Conservation (phyloP, 2,113 vertebrate genomes). For the Rhinogobius similis region DNA sequence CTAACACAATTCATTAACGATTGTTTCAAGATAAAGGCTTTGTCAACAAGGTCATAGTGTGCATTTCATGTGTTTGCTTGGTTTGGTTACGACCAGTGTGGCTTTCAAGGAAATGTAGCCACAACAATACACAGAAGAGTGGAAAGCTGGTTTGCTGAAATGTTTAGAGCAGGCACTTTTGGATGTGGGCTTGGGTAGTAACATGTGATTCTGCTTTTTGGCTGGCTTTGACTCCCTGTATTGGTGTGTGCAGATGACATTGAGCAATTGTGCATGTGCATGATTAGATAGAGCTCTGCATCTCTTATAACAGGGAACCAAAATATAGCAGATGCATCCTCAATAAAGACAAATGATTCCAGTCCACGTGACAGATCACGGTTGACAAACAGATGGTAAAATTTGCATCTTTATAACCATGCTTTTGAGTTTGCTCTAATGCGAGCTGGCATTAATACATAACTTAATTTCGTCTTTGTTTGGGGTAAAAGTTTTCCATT, state of each 20-base stretch:
- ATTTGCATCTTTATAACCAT: neutral
- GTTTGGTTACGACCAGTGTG: neutral
- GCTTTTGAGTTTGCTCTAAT: neutral
- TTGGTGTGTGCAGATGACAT: constrained; percentile 13
- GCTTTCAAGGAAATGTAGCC: constrained; percentile 38
- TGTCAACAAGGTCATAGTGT: neutral
- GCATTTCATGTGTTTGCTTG: constrained; percentile 20
- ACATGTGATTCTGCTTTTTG: constrained; percentile 20
- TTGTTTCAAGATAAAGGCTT: neutral
- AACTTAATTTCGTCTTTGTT: neutral
- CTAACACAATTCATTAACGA: neutral
- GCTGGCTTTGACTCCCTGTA: constrained; percentile 18
- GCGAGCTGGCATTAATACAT: neutral
- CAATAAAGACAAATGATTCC: constrained; percentile 36
- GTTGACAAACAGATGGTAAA: constrained; percentile 30
- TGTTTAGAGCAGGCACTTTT: constrained; percentile 16
- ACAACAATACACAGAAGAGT: constrained; percentile 49
- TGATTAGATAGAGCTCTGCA: neutral
- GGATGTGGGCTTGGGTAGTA: constrained; percentile 17
- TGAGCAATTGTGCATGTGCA: constrained; percentile 1
- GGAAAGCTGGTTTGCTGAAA: constrained; percentile 26
- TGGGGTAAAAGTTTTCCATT: neutral
- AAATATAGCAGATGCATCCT: constrained; percentile 33
- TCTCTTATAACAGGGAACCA: neutral
- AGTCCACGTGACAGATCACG: constrained; percentile 46